Base-by-base conservation (phyloP, 2,113 vertebrate species). In the Merops nubicus region DNA sequence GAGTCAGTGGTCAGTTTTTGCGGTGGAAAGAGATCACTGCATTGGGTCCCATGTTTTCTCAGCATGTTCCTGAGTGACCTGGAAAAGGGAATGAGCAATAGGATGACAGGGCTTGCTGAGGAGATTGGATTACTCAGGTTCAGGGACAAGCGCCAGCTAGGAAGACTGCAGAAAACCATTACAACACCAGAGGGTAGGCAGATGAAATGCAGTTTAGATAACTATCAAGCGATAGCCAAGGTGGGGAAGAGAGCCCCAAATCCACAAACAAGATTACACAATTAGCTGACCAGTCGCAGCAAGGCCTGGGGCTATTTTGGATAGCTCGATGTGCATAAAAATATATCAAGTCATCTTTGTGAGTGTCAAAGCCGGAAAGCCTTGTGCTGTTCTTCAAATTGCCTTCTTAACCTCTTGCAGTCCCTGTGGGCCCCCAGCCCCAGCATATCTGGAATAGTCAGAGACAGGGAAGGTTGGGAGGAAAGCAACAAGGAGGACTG, bases 131-230 rank as follows among this genome's bases (percentile, higher is more conserved):
- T 93, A 78, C 83, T 95, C 64, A 86, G 67, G 88, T 93, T 94
- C 34, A 3, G 34, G 42, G 63, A 65, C 38, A 84, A 62, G 20
- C 83, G 92, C 92, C 88, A 94, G 60, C 64, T 77, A 50, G 72
- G 73, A 94, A 81, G 83, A 92, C 50, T 38, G 84, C 86, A 92
- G 83, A 64, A 17, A 33, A 50, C 26, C 54, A 67, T 93, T 93
- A 80, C 83, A 74, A 65, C 76, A 77, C 6, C 3, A 16, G 45
- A 59, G 2, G 7, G 40, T 34, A 48, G 60, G 76, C 47, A 81
- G 70, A 87, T 87, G 86, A 84, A 95, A 92, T 96, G 91, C 76
- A 75, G 64, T 91, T 94, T 74, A 95, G 92, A 95, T 92, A 60
- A 92, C 28, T 59, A 92, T 67, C 56, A 47, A 87, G 50, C 22